Base-by-base conservation (phyloP, 1,140 invertebrate species). In the Lepidurus packardi region DNA sequence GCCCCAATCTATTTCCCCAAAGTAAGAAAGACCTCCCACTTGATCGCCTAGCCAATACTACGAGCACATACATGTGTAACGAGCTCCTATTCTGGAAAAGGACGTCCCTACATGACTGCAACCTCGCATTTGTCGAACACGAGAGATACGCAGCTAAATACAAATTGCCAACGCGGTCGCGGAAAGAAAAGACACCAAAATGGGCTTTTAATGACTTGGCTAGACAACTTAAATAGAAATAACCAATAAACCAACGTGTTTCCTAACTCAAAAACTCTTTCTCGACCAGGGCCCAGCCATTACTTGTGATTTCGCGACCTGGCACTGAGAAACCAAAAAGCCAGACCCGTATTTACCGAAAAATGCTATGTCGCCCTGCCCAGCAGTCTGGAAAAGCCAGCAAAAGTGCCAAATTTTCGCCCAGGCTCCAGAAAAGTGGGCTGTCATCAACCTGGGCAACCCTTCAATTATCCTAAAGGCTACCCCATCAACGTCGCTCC, bases 401-500 rank as follows among this genome's bases (percentile, higher is more conserved):
- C 34, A 34, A 65, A 65, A 65, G 53, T 16, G 53, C 53, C 53
- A 65, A 65, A 65, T 65, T 65, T 65, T 65, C 21, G 53, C 53
- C 53, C 13, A 65, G 53, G 13, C 53, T 65, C 53, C n/a, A 65
- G 53, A 65, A 65, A 65, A 65, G 21, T 65, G 53, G 53, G 9
- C 53, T 65, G 53, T 65, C 53, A 65, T 65, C 53, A 65, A n/a
- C 8, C 53, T 21, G 21, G 53, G 16, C 53, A 65, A 65, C 16
- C 53, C 53, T 65, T 65, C 53, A 65, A 65, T 65, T 65, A 65
- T 65, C 53, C 53, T 65, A 65, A 65, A 65, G 53, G 53, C 53
- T 65, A 13, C 13, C 53, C 53, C 53, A 9, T n/a, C 13, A 34
- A 65, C 53, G 53, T 65, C 53, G 34, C 34, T 21, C 21, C 53